Conservation (phyloP, 2,888 invertebrate species). For the Drosophila parthenogenetica region DNA sequence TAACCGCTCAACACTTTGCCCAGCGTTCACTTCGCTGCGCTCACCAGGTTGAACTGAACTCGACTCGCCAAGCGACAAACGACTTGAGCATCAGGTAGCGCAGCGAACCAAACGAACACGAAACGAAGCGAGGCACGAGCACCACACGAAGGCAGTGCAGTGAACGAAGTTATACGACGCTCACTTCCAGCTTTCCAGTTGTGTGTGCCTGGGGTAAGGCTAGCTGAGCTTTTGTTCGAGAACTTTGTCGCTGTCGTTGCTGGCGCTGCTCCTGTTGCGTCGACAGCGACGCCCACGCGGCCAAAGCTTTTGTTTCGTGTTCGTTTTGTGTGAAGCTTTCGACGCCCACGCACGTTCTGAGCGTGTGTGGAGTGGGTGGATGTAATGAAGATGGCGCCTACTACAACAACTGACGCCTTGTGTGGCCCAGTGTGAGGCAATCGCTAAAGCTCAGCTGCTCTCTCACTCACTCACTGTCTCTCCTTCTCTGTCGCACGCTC, state of each 20-base stretch:
- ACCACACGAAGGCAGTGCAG: constrained; percentile 7
- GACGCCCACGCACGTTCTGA: constrained; percentile 51
- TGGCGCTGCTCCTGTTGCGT: constrained; percentile 66
- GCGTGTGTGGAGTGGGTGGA: constrained; percentile 3
- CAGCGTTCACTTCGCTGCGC: constrained; percentile 81
- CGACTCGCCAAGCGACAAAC: constrained; percentile 17
- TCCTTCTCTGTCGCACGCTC: constrained; percentile 2
- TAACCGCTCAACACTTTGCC: constrained; percentile 81
- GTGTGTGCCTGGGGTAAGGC: constrained; percentile 60
- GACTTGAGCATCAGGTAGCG: constrained; percentile 80
- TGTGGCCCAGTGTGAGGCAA: constrained; percentile 32
- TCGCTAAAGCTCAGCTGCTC: constrained; percentile 27
- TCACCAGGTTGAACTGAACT: constrained; percentile 83
- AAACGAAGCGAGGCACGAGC: constrained; percentile 23
- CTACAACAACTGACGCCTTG: constrained; percentile 41
- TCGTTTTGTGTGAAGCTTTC: constrained; percentile 56
- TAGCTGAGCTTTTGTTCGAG: constrained; percentile 43
- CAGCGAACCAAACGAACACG: constrained; percentile 18
- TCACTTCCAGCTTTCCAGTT: constrained; percentile 51
- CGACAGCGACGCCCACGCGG: constrained; percentile 64
- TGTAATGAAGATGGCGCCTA: constrained; percentile 27
- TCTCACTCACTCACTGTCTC: neutral
- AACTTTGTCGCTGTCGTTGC: constrained; percentile 51
- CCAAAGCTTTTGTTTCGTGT: constrained; percentile 43
- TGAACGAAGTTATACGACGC: constrained; percentile 20